Conservation (phyloP, 2,113 vertebrate genomes). For the Embiotoca jacksoni region DNA sequence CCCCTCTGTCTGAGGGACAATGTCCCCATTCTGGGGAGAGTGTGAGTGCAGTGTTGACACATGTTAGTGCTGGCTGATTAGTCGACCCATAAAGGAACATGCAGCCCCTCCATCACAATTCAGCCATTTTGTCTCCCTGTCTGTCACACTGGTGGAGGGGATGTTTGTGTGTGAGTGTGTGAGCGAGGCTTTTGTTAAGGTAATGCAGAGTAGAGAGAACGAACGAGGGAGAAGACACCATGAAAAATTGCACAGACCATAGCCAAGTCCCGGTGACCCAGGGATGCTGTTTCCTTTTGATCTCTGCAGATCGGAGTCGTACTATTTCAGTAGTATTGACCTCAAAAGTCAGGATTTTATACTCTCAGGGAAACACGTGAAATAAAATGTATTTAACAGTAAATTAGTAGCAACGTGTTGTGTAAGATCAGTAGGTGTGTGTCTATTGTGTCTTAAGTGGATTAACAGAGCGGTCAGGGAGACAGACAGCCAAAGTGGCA, state of each 20-base stretch:
- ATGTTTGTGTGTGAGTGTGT: conserved; percentile 50
- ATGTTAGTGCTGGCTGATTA: conserved; percentile 82
- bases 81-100: conserved; percentile 75
- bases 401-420: conserved; percentile 31
- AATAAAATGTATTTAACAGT: conserved; percentile 30
- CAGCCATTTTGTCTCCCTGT: conserved; percentile 83
- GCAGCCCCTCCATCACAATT: conserved; percentile 78
- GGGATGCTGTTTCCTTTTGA: conserved; percentile 21
- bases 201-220: conserved; percentile 66
- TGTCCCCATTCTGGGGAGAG: conserved; percentile 58
- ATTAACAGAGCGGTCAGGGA: conserved; percentile 79
- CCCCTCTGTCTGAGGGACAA: conserved; percentile 66
- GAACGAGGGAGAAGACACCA: conserved; percentile 70
- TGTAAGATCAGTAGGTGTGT: conserved; percentile 51
- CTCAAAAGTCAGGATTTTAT: conserved; percentile 12
- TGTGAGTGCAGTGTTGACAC: conserved; percentile 78
- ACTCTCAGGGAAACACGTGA: conserved; percentile 10
- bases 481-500: conserved; percentile 77
- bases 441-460: conserved; percentile 80
- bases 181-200: conserved; percentile 80
- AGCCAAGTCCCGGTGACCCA: conserved; percentile 49
- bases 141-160: conserved; percentile 71
- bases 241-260: conserved; percentile 72
- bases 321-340: conserved; percentile 22
- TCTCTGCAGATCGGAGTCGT: conserved; percentile 2